These are phyloP conservation scores for Agraylea sexmaculata DNA, from an alignment of 1,140 invertebrate species.

Conservation along the genomic window DNA sequence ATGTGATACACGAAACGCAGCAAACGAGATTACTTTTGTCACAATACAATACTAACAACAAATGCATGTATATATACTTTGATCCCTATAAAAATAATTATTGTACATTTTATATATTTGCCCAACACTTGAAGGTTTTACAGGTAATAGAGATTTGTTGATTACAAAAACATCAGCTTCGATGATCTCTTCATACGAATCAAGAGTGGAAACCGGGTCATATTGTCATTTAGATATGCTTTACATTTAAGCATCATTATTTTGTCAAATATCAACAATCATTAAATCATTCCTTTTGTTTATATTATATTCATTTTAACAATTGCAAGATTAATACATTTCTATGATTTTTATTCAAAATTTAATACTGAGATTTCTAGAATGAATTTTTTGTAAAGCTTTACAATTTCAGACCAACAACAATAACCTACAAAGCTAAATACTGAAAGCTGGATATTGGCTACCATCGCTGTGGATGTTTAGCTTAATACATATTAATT, in stretches of 20 bases:
- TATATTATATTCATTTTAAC: constrained; percentile 1
- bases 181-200: background rate
- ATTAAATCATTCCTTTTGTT: constrained; percentile 2
- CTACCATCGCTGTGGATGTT: background rate
- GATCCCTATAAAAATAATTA: constrained; percentile 6
- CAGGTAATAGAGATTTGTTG: background rate
- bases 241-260: constrained; percentile 5
- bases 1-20: background rate
- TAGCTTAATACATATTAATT: background rate
- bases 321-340: no score
- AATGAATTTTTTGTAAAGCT: constrained; percentile 1
- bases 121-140: background rate
- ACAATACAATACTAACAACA: constrained; percentile 1
- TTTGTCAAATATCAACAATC: constrained; percentile 1
- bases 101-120: background rate
- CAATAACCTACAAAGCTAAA: constrained; percentile 4
- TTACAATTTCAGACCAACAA: constrained; percentile 2
- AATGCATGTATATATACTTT: background rate
- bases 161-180: background rate
- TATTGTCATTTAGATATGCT: constrained; percentile 5
- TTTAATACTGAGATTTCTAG: background rate
- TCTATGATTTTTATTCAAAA: constrained; percentile 4
- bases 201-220: background rate
- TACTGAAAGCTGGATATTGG: background rate
- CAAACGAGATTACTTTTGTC: background rate